These are phyloP conservation scores for Zoroaster sp. DNA, from an alignment of 53 echinoderm and acorn worm species.

Conservation along the genomic window DNA sequence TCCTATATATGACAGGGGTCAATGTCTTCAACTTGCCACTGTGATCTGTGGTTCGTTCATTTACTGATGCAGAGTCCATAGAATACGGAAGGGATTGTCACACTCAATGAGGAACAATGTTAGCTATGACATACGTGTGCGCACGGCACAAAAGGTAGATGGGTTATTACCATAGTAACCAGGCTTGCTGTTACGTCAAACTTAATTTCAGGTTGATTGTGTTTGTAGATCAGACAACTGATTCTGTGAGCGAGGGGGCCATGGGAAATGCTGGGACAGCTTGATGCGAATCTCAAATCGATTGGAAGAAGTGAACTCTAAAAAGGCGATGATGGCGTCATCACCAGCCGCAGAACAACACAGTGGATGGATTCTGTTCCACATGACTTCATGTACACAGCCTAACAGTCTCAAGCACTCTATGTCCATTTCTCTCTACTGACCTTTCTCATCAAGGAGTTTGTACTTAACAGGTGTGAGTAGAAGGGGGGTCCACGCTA, in stretches of 20 bases:
- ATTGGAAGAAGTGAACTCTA: not conserved
- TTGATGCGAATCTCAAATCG: not conserved
- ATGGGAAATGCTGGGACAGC: not conserved
- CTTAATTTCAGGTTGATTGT: not conserved
- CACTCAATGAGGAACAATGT: too few species aligned
- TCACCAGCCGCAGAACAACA: not conserved
- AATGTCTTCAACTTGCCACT: too few species aligned
- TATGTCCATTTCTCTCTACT: not conserved
- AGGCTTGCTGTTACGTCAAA: conserved; percentile 21
- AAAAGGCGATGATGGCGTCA: not conserved
- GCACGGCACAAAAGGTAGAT: not conserved
- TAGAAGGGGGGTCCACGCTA: too few species aligned
- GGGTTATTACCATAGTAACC: conserved; percentile 32
- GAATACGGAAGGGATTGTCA: too few species aligned
- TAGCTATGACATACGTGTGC: not conserved
- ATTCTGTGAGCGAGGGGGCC: not conserved
- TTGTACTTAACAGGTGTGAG: too few species aligned
- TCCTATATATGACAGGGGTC: too few species aligned
- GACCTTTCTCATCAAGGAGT: too few species aligned
- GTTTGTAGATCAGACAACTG: not conserved
- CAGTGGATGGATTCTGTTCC: not conserved
- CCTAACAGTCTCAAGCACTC: not conserved
- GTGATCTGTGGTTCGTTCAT: too few species aligned
- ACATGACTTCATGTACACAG: not conserved
- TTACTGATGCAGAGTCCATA: too few species aligned